These are phyloP conservation scores for Danio jaintianensis DNA, from an alignment of 2,797 vertebrate species.

Conservation along the genomic window DNA sequence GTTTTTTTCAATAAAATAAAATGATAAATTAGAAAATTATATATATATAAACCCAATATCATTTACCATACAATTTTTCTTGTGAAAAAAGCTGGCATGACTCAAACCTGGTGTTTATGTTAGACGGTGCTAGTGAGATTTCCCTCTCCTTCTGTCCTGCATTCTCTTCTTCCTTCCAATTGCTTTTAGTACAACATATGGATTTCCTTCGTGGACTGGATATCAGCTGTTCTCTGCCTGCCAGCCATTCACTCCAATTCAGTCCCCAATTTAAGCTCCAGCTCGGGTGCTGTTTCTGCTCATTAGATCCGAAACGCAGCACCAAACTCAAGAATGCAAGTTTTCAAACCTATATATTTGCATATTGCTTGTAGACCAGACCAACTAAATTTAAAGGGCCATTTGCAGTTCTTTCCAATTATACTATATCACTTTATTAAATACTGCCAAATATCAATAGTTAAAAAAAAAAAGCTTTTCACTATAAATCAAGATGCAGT, in stretches of 20 bases:
- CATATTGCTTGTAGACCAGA: background rate
- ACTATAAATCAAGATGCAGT: background rate
- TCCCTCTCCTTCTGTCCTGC: background rate
- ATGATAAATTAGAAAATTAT: too few relatives aligned
- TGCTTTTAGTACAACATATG: background rate
- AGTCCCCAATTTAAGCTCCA: background rate
- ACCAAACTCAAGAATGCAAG: background rate
- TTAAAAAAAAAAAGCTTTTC: background rate
- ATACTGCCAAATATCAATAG: background rate
- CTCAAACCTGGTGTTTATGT: background rate
- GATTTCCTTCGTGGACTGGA: slow-evolving; percentile 9
- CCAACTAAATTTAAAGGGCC: background rate
- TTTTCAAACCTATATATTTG: background rate
- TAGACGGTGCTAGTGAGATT: background rate
- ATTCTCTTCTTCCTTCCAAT: background rate
- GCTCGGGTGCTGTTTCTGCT: background rate
- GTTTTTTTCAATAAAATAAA: too few relatives aligned
- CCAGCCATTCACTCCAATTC: background rate
- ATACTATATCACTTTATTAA: background rate
- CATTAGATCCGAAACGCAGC: background rate
- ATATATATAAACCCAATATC: too few relatives aligned
- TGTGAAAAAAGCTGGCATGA: too few relatives aligned
- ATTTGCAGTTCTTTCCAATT: background rate
- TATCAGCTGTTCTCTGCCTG: slow-evolving; percentile 11
- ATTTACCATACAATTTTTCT: too few relatives aligned